phyloP scores from a whole-genome alignment of 2,797 vertebrate species.

The Falco concolor region DNA sequence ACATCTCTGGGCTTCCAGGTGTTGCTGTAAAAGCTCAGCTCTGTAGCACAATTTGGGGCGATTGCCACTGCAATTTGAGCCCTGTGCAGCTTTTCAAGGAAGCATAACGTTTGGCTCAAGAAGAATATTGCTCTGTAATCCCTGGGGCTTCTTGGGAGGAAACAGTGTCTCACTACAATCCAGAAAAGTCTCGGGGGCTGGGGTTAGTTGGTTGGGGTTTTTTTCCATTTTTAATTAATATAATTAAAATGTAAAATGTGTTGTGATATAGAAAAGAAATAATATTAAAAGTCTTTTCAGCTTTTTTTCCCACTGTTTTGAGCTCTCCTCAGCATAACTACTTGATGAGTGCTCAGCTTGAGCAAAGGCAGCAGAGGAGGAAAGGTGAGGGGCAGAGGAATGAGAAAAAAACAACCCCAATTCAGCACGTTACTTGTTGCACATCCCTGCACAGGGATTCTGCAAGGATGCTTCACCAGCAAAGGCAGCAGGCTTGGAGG shows the following conservation, averaged over 20 bases:
- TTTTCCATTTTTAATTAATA: not conserved
- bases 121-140: not conserved
- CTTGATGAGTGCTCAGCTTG: not conserved
- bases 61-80: not conserved
- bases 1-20: not conserved
- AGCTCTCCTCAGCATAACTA: not conserved
- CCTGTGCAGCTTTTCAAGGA: not conserved
- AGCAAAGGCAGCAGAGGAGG: not conserved
- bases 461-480: not conserved
- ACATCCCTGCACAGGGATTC: not conserved
- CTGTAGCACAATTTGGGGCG: not conserved
- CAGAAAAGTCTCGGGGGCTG: not conserved
- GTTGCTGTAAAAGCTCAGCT: not conserved
- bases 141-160: not conserved
- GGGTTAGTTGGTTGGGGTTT: not conserved
- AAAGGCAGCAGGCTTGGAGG: not conserved
- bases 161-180: not conserved
- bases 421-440: not conserved
- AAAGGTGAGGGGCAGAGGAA: not conserved
- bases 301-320: not conserved
- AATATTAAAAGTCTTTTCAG: not conserved
- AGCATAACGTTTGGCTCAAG: not conserved
- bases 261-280: not conserved
- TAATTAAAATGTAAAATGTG: not conserved
- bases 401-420: accelerated